Conservation (phyloP, 2,888 invertebrate species). For the Tenthredo distinguenda region DNA sequence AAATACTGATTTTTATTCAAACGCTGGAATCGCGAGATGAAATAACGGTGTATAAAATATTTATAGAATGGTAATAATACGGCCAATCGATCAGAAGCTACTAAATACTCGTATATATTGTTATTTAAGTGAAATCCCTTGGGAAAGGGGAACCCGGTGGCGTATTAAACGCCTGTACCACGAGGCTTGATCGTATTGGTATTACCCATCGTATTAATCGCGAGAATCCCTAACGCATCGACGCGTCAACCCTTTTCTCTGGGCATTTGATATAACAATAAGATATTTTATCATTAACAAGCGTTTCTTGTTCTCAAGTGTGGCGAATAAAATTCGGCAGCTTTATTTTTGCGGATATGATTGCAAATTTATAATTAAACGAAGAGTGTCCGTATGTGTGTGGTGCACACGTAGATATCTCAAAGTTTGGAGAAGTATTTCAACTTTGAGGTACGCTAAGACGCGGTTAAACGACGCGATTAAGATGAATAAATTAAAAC, state of each 20-base stretch:
- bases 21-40: not conserved
- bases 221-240: constrained; percentile 22
- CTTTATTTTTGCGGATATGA: too few species aligned
- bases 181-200: not conserved
- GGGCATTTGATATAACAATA: constrained; percentile 64
- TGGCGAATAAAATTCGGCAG: not conserved
- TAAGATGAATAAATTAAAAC: constrained; percentile 12
- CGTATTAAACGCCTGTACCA: not conserved
- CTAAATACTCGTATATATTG: constrained; percentile 30
- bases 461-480: not conserved
- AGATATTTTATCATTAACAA: constrained; percentile 71
- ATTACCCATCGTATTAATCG: not conserved
- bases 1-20: not conserved
- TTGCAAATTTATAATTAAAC: too few species aligned
- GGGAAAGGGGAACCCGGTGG: not conserved
- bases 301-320: constrained; percentile 49
- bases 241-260: not conserved
- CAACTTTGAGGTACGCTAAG: not conserved
- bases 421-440: not conserved
- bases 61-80: not conserved
- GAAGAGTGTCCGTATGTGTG: too few species aligned
- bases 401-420: not conserved
- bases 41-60: not conserved
- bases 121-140: constrained; percentile 35
- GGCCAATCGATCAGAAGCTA: constrained; percentile 28